Percentiles rank a stretch among this genome's conserved stretches.
Conservation (phyloP, 1,140 invertebrate genomes). For the Coptotermes formosanus region DNA sequence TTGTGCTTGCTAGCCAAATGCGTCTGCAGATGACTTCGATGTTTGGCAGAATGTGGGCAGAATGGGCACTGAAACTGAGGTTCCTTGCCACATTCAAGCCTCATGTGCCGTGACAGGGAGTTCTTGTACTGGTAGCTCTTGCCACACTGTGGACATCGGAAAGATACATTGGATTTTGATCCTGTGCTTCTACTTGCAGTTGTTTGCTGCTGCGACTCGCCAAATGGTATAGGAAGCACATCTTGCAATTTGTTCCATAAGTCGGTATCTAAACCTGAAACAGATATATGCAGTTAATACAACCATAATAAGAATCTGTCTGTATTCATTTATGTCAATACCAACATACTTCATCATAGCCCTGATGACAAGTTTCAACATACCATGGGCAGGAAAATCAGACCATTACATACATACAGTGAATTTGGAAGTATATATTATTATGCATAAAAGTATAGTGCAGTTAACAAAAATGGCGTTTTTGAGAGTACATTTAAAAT, state of each 20-base stretch:
- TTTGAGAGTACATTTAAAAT: too few relatives aligned
- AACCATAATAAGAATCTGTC: too few relatives aligned
- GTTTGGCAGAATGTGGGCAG: slow-evolving; percentile 52
- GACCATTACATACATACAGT: too few relatives aligned
- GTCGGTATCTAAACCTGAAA: background rate
- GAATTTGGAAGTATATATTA: too few relatives aligned
- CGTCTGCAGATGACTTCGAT: slow-evolving; percentile 49
- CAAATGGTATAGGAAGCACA: background rate
- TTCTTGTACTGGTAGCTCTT: slow-evolving; percentile 37
- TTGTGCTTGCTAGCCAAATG: slow-evolving; percentile 22
- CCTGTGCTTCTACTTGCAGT: slow-evolving; percentile 27
- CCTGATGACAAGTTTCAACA: too few relatives aligned
- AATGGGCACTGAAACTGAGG: slow-evolving; percentile 53
- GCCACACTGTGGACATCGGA: slow-evolving; percentile 40
- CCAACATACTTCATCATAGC: too few relatives aligned
- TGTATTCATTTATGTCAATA: too few relatives aligned
- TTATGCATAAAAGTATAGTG: too few relatives aligned
- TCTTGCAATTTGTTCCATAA: background rate
- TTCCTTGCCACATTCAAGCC: slow-evolving; percentile 56
- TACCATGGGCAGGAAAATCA: too few relatives aligned
- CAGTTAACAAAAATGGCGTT: too few relatives aligned
- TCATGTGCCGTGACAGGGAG: slow-evolving; percentile 31
- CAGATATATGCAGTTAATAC: background rate
- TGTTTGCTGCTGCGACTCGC: background rate
- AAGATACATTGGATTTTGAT: slow-evolving; percentile 38